These are phyloP conservation scores for Stomatorhinus walkeri DNA, from an alignment of 2,797 vertebrate genomes.

Conservation along the genomic window DNA sequence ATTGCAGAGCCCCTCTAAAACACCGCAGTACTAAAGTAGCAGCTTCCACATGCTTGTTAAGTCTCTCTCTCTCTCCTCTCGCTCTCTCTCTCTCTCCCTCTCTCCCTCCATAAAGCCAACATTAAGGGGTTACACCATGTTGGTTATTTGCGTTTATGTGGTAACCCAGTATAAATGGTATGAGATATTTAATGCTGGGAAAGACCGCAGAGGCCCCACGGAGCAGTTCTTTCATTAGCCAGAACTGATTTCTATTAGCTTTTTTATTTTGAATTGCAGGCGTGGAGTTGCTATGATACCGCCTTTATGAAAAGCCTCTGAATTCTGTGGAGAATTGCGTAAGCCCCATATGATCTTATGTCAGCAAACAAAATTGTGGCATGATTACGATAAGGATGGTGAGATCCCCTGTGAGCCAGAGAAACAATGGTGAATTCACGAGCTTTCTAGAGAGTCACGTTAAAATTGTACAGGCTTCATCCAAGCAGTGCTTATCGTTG, in stretches of 20 bases:
- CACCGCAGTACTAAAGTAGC: not conserved
- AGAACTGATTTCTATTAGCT: constrained; percentile 46
- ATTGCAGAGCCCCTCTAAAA: not conserved
- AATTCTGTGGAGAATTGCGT: constrained; percentile 9
- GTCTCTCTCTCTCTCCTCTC: not conserved
- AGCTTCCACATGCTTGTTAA: not conserved
- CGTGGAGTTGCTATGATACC: constrained; percentile 50
- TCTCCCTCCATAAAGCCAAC: constrained; percentile 43
- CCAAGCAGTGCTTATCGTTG: constrained; percentile 11
- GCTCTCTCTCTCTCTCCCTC: not conserved
- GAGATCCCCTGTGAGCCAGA: constrained; percentile 22
- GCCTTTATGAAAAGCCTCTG: constrained; percentile 43
- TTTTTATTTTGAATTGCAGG: constrained; percentile 38
- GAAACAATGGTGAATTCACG: constrained; percentile 14
- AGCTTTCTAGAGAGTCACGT: not conserved
- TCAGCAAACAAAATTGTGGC: constrained; percentile 21
- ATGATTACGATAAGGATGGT: constrained; percentile 40
- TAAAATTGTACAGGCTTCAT: constrained; percentile 23
- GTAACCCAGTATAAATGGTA: constrained; percentile 55
- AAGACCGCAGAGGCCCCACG: constrained; percentile 48
- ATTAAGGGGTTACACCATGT: constrained; percentile 52
- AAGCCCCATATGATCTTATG: constrained; percentile 4
- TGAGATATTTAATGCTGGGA: constrained; percentile 56
- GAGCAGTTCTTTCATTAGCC: constrained; percentile 56
- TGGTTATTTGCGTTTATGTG: constrained; percentile 53